Conservation (phyloP, 2,113 vertebrate species). For the Ivindomyrus marchei region DNA sequence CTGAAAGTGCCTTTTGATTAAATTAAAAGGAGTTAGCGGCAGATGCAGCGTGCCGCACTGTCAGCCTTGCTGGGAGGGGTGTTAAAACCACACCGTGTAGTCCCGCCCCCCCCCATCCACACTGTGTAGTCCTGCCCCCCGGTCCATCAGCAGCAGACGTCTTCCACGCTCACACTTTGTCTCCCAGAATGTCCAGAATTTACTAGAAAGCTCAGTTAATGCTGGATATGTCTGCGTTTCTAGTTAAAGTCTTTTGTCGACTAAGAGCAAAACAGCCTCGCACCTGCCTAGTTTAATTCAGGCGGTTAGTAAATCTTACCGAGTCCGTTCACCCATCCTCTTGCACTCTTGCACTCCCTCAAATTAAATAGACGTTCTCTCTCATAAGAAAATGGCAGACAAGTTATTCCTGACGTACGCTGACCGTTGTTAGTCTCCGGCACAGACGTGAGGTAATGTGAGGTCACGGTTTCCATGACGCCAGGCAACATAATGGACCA, state of each 20-base stretch:
- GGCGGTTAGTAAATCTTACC: background rate
- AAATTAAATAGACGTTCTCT: background rate
- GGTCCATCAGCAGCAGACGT: background rate
- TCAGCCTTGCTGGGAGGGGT: background rate
- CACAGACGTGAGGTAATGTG: background rate
- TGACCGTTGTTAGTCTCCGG: background rate
- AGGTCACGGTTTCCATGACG: background rate
- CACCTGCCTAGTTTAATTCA: background rate
- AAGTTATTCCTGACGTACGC: background rate
- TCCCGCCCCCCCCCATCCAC: background rate
- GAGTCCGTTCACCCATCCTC: background rate
- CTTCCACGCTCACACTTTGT: background rate
- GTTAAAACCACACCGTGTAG: background rate
- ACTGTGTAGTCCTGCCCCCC: too few relatives aligned
- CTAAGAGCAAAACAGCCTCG: background rate
- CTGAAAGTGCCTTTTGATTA: conserved; percentile 3
- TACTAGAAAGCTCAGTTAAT: background rate
- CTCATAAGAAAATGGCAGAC: background rate
- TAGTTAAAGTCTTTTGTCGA: background rate
- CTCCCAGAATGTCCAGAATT: background rate
- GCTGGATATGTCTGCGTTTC: background rate
- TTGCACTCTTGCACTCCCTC: background rate
- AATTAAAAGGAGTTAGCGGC: background rate
- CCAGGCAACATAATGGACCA: background rate
- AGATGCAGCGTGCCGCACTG: background rate